Evolutionary conservation across 2,888 invertebrate genomes (phyloP), one percentile per base, ranked within the genome.

Genomic region (Caenorhabditis panamensis): DNA sequence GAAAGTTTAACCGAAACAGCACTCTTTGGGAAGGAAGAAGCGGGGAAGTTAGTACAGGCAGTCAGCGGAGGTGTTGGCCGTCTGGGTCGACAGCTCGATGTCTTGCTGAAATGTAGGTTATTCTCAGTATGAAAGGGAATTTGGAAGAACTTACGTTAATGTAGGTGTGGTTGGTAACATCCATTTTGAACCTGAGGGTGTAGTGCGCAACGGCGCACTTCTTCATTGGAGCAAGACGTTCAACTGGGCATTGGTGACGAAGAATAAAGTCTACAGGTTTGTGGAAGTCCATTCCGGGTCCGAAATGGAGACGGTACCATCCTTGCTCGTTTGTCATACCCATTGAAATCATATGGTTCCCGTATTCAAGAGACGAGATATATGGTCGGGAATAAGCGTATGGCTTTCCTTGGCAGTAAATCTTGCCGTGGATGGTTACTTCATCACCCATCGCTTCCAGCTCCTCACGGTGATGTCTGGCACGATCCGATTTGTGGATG

Each of bases 181-280:
- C 51, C 28, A 75, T 20, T 5, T 22, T 4, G 20, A 66, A 24
- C 26, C 31, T 26, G 24, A 66, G 59, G 36, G 75, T 75, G 75
- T 66, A 75, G 66, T 66, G 66, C 18, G 75, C 53, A 0, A 75
- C 44, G 36, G 59, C 66, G 22, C 75, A 75, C 16, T 31, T 41
- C 4, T 18, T 2, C 53, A 53, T 66, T 41, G 75, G 75, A 2
- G 28, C 8, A 2, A 75, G 18, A 2, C n/a, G 24, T 0, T 66
- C 59, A 11, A 75, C 56, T 2, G 11, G 1, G 58, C 75, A 75
- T 16, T 66, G 66, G 36, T 75, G 75, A 8, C 75, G 58, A 31
- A 75, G 64, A 9, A 9, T 41, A 26, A 41, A 41, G 41, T 6
- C 2, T 5, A 73, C 16, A 0, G n/a, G 36, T 28, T 54, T 49